Percentiles rank a stretch among this genome's conserved stretches.
These are phyloP conservation scores for Sebastes steindachneri DNA, from an alignment of 2,797 vertebrate genomes.

Conservation along the genomic window DNA sequence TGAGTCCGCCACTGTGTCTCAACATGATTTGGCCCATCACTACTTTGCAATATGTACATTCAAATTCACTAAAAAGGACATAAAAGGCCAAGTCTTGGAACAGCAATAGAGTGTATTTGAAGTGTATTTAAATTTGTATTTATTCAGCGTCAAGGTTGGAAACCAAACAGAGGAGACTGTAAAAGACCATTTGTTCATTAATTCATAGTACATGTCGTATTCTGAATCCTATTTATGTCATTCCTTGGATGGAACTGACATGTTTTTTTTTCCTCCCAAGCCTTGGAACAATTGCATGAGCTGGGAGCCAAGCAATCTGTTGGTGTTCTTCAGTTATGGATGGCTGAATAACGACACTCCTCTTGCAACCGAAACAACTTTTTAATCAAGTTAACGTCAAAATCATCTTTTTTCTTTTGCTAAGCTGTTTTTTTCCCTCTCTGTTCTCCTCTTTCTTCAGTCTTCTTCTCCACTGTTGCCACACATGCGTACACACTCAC, in stretches of 20 bases:
- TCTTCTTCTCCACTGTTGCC: constrained; percentile 2
- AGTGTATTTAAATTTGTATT: constrained; percentile 11
- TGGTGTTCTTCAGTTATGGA: constrained; percentile 66
- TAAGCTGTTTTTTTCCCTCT: not conserved
- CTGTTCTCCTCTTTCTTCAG: not conserved
- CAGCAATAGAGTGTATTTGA: not conserved
- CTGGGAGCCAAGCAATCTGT: constrained; percentile 73
- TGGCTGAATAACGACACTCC: constrained; percentile 51
- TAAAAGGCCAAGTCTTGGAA: not conserved
- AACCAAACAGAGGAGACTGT: constrained; percentile 32
- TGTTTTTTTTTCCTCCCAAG: constrained; percentile 42
- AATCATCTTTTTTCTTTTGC: constrained; percentile 42
- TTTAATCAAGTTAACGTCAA: constrained; percentile 62
- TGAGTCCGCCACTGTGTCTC: too few relatives aligned
- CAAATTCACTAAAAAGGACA: not conserved
- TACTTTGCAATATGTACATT: not conserved
- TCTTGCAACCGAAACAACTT: constrained; percentile 62
- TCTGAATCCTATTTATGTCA: constrained; percentile 64
- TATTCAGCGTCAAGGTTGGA: constrained; percentile 34
- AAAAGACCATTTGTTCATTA: constrained; percentile 64
- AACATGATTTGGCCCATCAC: not conserved
- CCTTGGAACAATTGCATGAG: constrained; percentile 56
- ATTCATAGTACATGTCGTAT: constrained; percentile 62
- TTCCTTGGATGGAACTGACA: constrained; percentile 40
- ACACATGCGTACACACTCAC: constrained; percentile 11